phyloP scores from a whole-genome alignment of 2,113 vertebrate genomes.

The Lipophrys pholis region DNA sequence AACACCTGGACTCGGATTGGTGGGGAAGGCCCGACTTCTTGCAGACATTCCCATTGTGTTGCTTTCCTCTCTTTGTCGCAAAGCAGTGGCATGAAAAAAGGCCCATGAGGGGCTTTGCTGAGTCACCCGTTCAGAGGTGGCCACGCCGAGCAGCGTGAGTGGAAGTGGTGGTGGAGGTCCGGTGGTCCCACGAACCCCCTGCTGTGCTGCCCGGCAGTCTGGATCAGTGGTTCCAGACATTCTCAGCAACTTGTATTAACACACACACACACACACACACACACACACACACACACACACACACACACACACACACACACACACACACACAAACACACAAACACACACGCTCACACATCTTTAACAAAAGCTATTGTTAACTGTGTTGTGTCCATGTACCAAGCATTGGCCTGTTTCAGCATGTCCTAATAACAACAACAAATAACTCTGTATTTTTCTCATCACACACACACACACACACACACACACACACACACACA shows the following conservation, averaged over 20 bases:
- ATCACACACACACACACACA: slow-evolving; percentile 25
- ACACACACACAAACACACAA: no score
- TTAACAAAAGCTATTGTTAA: slow-evolving; percentile 66
- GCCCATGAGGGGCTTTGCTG: slow-evolving; percentile 21
- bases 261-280: slow-evolving; percentile 30
- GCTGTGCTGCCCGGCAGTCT: slow-evolving; percentile 41
- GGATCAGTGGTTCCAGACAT: slow-evolving; percentile 43
- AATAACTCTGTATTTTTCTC: slow-evolving; percentile 37
- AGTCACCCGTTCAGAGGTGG: slow-evolving; percentile 50
- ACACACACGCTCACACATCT: neutral
- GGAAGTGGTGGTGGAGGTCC: slow-evolving; percentile 25
- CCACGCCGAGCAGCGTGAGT: slow-evolving; percentile 44
- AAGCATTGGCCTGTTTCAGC: slow-evolving; percentile 53
- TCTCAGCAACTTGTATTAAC: no score
- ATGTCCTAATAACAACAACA: slow-evolving; percentile 45
- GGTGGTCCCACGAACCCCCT: slow-evolving; percentile 40
- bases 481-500: slow-evolving; percentile 26
- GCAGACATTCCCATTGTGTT: slow-evolving; percentile 19
- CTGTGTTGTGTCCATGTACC: slow-evolving; percentile 26
- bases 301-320: no score
- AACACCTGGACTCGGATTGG: slow-evolving; percentile 42
- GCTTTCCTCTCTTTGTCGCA: slow-evolving; percentile 49
- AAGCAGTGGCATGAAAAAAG: slow-evolving; percentile 49
- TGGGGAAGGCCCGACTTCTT: slow-evolving; percentile 5
- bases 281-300: slow-evolving; percentile 19